Evolutionary conservation across 2,797 vertebrate species (phyloP).

Genomic region (Acanthurus lineatus): DNA sequence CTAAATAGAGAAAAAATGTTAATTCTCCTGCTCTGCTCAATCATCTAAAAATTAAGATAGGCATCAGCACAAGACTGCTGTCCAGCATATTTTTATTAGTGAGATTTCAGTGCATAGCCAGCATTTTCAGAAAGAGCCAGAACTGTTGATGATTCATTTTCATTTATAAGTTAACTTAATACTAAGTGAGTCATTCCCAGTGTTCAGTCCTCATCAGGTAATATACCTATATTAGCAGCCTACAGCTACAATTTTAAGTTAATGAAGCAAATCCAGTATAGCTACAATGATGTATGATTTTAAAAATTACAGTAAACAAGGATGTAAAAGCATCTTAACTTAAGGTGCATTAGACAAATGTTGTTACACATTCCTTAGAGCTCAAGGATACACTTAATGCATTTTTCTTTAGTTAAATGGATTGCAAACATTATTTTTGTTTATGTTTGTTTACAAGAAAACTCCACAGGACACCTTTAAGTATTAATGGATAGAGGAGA

Average conservation of each 20-base stretch:
- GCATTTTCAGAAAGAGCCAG: not conserved
- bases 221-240: not conserved
- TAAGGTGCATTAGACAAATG: no score
- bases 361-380: not conserved
- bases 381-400: not conserved
- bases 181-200: not conserved
- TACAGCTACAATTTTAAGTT: not conserved
- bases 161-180: constrained; percentile 4
- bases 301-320: not conserved
- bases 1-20: constrained; percentile 21
- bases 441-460: not conserved
- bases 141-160: not conserved
- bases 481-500: not conserved
- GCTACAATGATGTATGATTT: not conserved
- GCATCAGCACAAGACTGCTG: constrained; percentile 24
- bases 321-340: not conserved
- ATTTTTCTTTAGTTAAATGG: not conserved
- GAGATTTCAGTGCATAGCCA: not conserved
- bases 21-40: constrained; percentile 29
- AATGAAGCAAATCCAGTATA: not conserved
- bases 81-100: constrained; percentile 20
- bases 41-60: constrained; percentile 38
- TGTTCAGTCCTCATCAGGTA: not conserved
- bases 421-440: not conserved
- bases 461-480: not conserved